Percentiles rank a stretch among this genome's conserved stretches.
Evolutionary conservation across 2,888 invertebrate genomes (phyloP).

Genomic region (Polydrusus pterygomalis): DNA sequence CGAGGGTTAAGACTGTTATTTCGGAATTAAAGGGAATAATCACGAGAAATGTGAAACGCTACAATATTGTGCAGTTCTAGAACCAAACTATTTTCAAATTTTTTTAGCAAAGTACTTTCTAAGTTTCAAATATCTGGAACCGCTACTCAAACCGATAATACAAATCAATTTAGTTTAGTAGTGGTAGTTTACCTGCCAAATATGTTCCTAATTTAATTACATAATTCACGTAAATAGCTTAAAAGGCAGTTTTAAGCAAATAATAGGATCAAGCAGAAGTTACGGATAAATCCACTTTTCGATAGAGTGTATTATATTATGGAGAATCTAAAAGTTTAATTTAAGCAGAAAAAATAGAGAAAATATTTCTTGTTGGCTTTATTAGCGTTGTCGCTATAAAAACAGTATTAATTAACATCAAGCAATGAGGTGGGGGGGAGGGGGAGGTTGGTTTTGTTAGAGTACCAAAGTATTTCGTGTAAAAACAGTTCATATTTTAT

Average conservation of each 20-base stretch:
- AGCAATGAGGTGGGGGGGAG: too few relatives aligned
- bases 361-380: not conserved
- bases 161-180: too few relatives aligned
- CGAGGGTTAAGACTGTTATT: not conserved
- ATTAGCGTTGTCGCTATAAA: not conserved
- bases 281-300: not conserved
- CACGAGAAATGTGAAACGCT: not conserved
- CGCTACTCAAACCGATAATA: too few relatives aligned
- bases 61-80: too few relatives aligned
- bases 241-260: not conserved
- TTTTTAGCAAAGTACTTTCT: too few relatives aligned
- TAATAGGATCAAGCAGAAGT: conserved; percentile 1
- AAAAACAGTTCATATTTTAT: too few relatives aligned
- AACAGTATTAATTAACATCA: too few relatives aligned
- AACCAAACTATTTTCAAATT: too few relatives aligned
- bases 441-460: too few relatives aligned
- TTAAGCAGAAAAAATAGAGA: not conserved
- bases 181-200: not conserved
- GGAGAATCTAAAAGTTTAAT: not conserved
- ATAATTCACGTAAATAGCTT: not conserved
- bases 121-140: too few relatives aligned
- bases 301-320: not conserved
- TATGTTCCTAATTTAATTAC: not conserved
- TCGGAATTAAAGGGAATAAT: not conserved
- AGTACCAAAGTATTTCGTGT: too few relatives aligned